Percentiles rank a stretch among this genome's conserved stretches.
Evolutionary conservation across 92 coral and sea anemone species (phyloP).

Genomic region (Zoanthus solanderi): DNA sequence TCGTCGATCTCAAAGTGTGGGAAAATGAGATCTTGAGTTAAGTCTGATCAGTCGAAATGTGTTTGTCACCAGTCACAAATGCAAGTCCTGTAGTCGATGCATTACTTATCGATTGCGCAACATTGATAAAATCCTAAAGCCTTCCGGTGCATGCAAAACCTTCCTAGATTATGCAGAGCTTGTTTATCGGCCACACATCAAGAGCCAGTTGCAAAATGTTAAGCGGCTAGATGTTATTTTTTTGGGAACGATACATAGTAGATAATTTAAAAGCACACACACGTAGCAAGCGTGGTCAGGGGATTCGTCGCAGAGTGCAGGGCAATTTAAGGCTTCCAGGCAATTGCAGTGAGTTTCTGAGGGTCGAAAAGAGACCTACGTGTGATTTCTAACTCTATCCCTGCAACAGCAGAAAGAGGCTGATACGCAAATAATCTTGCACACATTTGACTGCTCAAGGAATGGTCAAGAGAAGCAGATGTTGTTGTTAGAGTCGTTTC

Average conservation of each 20-base stretch:
- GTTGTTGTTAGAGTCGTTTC: neutral
- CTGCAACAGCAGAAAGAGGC: slow-evolving; percentile 6
- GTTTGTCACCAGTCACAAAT: slow-evolving; percentile 23
- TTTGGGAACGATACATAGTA: neutral
- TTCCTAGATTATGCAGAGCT: neutral
- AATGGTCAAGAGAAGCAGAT: slow-evolving; percentile 15
- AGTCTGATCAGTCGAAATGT: too few species aligned
- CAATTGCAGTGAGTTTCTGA: slow-evolving; percentile 30
- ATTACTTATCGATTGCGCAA: too few species aligned
- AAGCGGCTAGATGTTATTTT: slow-evolving; percentile 24
- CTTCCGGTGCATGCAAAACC: too few species aligned
- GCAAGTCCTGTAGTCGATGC: slow-evolving; percentile 17
- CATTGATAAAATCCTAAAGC: neutral
- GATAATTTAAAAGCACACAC: slow-evolving; percentile 34
- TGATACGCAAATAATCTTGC: too few species aligned
- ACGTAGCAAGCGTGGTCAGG: slow-evolving; percentile 39
- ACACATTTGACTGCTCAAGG: neutral
- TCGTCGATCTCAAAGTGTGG: slow-evolving; percentile 48
- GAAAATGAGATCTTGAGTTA: slow-evolving; percentile 12
- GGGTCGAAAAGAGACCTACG: slow-evolving; percentile 16
- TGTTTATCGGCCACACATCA: slow-evolving; percentile 36
- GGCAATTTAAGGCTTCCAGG: slow-evolving; percentile 24
- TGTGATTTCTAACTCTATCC: slow-evolving; percentile 22
- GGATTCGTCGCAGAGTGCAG: slow-evolving; percentile 28
- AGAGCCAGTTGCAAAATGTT: slow-evolving; percentile 26